These are phyloP conservation scores for Acleris literana DNA, from an alignment of 2,888 invertebrate species.

Conservation along the genomic window DNA sequence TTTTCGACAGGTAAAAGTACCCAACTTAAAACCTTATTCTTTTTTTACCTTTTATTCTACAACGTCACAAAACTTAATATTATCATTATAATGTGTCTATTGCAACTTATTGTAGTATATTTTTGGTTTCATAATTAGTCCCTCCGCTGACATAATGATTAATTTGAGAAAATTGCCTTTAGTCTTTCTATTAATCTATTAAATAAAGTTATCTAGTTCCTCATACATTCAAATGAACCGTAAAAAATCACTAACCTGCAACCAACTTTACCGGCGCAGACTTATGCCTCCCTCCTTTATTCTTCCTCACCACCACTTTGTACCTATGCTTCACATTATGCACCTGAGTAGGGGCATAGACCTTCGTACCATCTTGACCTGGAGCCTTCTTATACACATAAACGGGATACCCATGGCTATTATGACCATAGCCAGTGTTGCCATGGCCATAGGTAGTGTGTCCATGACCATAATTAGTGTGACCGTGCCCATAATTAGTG, in stretches of 20 bases:
- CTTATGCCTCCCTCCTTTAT: slow-evolving; percentile 49
- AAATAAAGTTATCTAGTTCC: too few species aligned
- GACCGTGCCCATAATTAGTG: slow-evolving; percentile 3
- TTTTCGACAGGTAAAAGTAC: too few species aligned
- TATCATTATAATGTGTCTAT: too few species aligned
- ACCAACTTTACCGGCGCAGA: slow-evolving; percentile 53
- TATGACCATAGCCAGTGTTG: slow-evolving; percentile 9
- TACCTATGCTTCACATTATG: slow-evolving; percentile 62
- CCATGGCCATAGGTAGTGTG: slow-evolving; percentile 12
- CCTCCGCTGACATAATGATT: too few species aligned
- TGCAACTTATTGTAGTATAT: too few species aligned
- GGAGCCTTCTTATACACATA: slow-evolving; percentile 51
- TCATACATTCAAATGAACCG: not conserved
- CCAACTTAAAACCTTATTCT: too few species aligned
- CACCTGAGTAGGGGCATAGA: slow-evolving; percentile 62
- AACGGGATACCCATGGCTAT: slow-evolving; percentile 2
- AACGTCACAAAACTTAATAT: too few species aligned
- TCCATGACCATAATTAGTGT: slow-evolving; percentile 10
- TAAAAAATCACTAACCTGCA: slow-evolving; percentile 50
- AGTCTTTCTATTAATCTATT: too few species aligned
- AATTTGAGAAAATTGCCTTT: too few species aligned
- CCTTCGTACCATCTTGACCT: slow-evolving; percentile 48
- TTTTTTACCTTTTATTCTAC: too few species aligned
- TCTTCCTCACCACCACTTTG: slow-evolving; percentile 67
- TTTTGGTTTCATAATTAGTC: too few species aligned